Base-by-base conservation (phyloP, 2,888 invertebrate genomes). In the Helicoverpa assulta region DNA sequence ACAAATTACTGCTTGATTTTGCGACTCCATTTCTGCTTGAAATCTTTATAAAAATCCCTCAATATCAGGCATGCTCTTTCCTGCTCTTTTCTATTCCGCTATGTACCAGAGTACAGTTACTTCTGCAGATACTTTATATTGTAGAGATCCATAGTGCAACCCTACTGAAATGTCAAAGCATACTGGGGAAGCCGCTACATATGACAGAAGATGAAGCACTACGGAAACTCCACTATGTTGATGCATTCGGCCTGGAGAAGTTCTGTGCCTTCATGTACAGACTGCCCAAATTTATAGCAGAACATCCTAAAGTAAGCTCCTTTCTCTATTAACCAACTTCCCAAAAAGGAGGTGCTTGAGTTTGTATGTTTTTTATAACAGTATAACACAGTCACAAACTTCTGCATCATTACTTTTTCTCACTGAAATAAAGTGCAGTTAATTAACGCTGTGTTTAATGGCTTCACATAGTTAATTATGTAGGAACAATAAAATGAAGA, bases 181-280 rank as follows among this genome's bases (percentile, higher is more conserved):
- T 95, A 21, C 58, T 93, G 43, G 82, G 88, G 7, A 75, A 67
- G 33, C 73, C 85, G 10, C 50, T 83, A 33, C 67, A 84, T 29
- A 71, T 90, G 8, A 88, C 81, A 56, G 89, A 90, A 81, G 89
- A 90, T n/a, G 89, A 90, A 43, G 89, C 92, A 8, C 69, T 95
- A 33, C 88, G 86, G 5, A 93, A 85, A 73, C 62, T 95, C 16
- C 92, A 94, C 69, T 95, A 94, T 86, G 91, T 94, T 0, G 91
- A 94, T 84, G 93, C 93, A 26, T 91, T 95, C 88, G 95, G 94
- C 0, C 75, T 95, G 10, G 94, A 91, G 51, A 92, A 89, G 26
- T 95, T 92, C 77, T 93, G 94, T 81, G 90, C 93, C 4, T 89
- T 91, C 56, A 88, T 95, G 86, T 82, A 92, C 18, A 86, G 79